These are phyloP conservation scores for Acronicta alni DNA, from an alignment of 2,888 invertebrate species.

Conservation along the genomic window DNA sequence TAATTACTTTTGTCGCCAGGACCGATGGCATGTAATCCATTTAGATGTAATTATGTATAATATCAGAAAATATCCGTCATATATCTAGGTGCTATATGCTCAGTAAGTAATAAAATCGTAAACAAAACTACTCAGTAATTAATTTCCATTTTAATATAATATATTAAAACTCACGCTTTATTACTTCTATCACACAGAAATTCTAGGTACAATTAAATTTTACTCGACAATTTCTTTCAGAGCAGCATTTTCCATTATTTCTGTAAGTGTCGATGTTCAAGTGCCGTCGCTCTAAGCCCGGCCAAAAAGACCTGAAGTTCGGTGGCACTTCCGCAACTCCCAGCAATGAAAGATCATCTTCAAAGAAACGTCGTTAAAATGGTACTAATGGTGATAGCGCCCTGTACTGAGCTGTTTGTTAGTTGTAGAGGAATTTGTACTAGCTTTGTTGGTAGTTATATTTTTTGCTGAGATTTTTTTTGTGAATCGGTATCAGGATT, in stretches of 20 bases:
- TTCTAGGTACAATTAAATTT: slow-evolving; percentile 23
- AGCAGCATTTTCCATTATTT: slow-evolving; percentile 22
- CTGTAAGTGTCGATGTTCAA: slow-evolving; percentile 23
- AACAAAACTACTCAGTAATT: background rate
- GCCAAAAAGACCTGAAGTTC: slow-evolving; percentile 13
- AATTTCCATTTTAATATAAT: background rate
- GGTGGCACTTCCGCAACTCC: slow-evolving; percentile 15
- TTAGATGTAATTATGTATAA: no score
- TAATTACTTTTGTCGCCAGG: no score
- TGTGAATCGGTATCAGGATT: no score
- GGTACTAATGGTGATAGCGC: slow-evolving; percentile 16
- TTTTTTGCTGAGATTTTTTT: background rate
- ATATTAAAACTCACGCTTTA: slow-evolving; percentile 1
- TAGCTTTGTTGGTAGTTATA: background rate
- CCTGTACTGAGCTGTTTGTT: slow-evolving; percentile 16
- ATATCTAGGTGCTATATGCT: no score
- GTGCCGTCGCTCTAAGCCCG: slow-evolving; percentile 3
- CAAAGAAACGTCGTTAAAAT: slow-evolving; percentile 42
- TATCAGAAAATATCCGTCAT: no score
- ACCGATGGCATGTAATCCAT: no score
- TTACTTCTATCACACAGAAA: slow-evolving; percentile 8
- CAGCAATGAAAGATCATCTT: slow-evolving; percentile 28
- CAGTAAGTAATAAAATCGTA: background rate
- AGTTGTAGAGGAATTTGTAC: slow-evolving; percentile 2
- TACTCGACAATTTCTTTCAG: slow-evolving; percentile 6